Evolutionary conservation across 2,888 invertebrate species (phyloP).

Genomic region (Carabus problematicus): DNA sequence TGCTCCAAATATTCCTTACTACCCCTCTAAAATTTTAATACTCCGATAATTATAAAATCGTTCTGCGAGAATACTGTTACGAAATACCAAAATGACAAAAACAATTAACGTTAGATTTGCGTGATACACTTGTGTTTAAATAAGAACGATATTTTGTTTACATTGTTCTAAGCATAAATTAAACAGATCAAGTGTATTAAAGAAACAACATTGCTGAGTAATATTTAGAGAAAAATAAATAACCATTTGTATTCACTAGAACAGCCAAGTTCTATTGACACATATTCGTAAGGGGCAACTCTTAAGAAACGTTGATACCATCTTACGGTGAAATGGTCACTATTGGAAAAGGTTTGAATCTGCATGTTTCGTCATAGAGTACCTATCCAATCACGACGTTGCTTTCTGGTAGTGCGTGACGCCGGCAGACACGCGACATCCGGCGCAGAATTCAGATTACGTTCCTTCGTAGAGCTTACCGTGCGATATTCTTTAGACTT

Average conservation of each 20-base stretch:
- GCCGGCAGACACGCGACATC: constrained; percentile 48
- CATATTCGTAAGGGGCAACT: constrained; percentile 14
- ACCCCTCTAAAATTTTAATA: too few species aligned
- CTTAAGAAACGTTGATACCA: constrained; percentile 17
- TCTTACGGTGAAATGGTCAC: constrained; percentile 26
- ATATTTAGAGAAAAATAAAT: constrained; percentile 20
- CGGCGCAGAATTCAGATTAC: constrained; percentile 45
- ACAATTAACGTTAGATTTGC: too few species aligned
- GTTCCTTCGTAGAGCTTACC: constrained; percentile 26
- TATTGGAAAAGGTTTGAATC: constrained; percentile 43
- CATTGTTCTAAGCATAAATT: too few species aligned
- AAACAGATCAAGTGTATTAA: too few species aligned
- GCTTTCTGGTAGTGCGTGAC: constrained; percentile 47
- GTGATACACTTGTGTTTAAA: too few species aligned
- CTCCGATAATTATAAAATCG: too few species aligned
- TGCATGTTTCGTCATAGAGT: constrained; percentile 46
- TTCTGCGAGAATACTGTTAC: too few species aligned
- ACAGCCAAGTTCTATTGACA: constrained; percentile 34
- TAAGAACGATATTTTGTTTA: too few species aligned
- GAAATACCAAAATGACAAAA: too few species aligned
- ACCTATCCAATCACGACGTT: constrained; percentile 35
- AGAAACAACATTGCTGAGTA: too few species aligned
- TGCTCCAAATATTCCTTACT: too few species aligned
- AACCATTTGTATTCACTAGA: constrained; percentile 30
- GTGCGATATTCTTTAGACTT: constrained; percentile 18